Percentiles rank a stretch among this genome's conserved stretches.
phyloP scores from a whole-genome alignment of 2,888 invertebrate species.

The Maniola hyperantus region DNA sequence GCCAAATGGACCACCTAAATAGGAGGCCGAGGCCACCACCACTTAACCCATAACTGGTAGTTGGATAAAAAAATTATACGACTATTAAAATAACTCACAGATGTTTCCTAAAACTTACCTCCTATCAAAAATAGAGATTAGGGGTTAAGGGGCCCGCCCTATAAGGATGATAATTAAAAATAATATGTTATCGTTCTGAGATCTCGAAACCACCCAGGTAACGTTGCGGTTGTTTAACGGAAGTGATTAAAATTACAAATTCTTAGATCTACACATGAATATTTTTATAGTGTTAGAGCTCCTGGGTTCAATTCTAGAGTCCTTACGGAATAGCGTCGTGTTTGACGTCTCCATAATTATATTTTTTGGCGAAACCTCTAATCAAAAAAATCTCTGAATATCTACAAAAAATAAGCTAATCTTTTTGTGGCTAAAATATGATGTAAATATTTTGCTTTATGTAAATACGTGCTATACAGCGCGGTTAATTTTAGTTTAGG shows the following conservation, averaged over 20 bases:
- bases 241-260: slow-evolving; percentile 39
- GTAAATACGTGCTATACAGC: too few relatives aligned
- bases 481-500: too few relatives aligned
- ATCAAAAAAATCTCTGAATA: too few relatives aligned
- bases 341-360: too few relatives aligned
- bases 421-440: too few relatives aligned
- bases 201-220: slow-evolving; percentile 73
- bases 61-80: slow-evolving; percentile 49
- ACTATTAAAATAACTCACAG: slow-evolving; percentile 63
- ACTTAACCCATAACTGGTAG: too few relatives aligned
- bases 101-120: slow-evolving; percentile 54
- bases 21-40: too few relatives aligned
- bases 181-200: slow-evolving; percentile 58
- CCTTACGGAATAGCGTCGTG: background rate
- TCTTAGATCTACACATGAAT: slow-evolving; percentile 22
- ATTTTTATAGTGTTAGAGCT: background rate
- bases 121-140: slow-evolving; percentile 76
- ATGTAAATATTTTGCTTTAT: too few relatives aligned
- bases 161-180: slow-evolving; percentile 73
- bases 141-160: slow-evolving; percentile 68
- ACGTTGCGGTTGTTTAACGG: slow-evolving; percentile 47
- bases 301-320: background rate
- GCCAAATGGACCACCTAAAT: too few relatives aligned
- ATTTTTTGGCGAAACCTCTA: too few relatives aligned
- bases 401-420: too few relatives aligned